Evolutionary conservation across 2,888 invertebrate species (phyloP).

Genomic region (Zelleria hepariella): DNA sequence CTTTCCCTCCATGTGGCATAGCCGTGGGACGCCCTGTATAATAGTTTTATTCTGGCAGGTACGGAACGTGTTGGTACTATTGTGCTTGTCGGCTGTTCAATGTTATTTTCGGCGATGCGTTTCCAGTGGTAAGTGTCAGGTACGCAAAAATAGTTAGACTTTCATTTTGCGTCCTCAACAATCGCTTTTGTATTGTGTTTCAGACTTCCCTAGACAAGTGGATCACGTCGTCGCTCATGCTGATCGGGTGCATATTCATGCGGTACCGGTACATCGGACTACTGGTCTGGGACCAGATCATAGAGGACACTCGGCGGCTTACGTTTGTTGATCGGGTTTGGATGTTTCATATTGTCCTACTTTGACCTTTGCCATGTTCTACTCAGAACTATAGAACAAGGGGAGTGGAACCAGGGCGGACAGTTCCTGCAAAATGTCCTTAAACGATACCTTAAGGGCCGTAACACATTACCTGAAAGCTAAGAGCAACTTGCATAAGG

Average conservation of each 20-base stretch:
- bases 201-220: conserved; percentile 39
- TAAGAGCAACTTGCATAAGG: too few species aligned
- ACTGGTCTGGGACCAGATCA: conserved; percentile 48
- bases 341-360: not conserved
- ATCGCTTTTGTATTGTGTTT: conserved; percentile 11
- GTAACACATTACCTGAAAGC: too few species aligned
- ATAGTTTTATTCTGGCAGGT: conserved; percentile 34
- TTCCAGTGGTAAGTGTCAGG: conserved; percentile 48
- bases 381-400: too few species aligned
- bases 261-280: conserved; percentile 49
- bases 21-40: too few species aligned
- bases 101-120: conserved; percentile 53
- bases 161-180: not conserved
- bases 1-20: too few species aligned
- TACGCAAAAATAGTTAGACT: not conserved
- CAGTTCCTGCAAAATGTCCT: too few species aligned
- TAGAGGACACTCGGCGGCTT: conserved; percentile 35
- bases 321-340: conserved; percentile 32
- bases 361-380: too few species aligned
- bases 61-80: conserved; percentile 49
- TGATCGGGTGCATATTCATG: conserved; percentile 41
- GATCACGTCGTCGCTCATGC: conserved; percentile 42
- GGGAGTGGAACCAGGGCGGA: too few species aligned
- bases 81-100: conserved; percentile 50
- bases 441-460: too few species aligned